These are phyloP conservation scores for Melanotaenia parkinsoni DNA, from an alignment of 2,797 vertebrate genomes.

Conservation along the genomic window DNA sequence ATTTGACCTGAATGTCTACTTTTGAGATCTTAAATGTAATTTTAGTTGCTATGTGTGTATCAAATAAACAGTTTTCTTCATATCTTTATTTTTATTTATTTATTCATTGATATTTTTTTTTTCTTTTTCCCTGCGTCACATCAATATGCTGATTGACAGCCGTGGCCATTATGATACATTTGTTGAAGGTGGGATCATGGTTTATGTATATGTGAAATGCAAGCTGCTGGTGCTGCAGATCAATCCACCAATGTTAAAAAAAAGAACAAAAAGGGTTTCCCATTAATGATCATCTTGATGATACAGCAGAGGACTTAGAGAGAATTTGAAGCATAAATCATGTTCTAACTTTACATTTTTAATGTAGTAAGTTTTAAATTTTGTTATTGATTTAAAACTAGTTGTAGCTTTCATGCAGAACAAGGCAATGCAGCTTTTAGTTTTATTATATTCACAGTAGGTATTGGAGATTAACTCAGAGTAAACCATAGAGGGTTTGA, in stretches of 20 bases:
- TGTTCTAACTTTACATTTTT: background rate
- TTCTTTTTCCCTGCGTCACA: too few relatives aligned
- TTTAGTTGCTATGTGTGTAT: background rate
- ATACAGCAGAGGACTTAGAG: background rate
- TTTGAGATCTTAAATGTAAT: background rate
- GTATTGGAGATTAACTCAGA: background rate
- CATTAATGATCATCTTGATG: background rate
- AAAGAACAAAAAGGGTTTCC: background rate
- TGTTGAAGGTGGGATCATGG: background rate
- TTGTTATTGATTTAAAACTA: too few relatives aligned
- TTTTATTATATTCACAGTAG: background rate
- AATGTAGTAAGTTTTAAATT: background rate
- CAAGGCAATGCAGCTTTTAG: too few relatives aligned
- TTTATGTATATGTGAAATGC: background rate
- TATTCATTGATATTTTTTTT: too few relatives aligned
- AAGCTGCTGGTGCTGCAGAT: background rate
- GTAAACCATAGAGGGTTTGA: constrained; percentile 4
- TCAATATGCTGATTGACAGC: too few relatives aligned
- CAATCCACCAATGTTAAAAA: background rate
- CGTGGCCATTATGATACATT: too few relatives aligned
- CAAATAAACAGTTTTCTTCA: background rate
- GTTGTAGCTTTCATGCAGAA: too few relatives aligned
- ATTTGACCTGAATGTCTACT: background rate
- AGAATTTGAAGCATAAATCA: background rate
- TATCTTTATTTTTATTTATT: too few relatives aligned